phyloP scores from a whole-genome alignment of 2,797 vertebrate genomes.

The Nyctalus aviator region DNA sequence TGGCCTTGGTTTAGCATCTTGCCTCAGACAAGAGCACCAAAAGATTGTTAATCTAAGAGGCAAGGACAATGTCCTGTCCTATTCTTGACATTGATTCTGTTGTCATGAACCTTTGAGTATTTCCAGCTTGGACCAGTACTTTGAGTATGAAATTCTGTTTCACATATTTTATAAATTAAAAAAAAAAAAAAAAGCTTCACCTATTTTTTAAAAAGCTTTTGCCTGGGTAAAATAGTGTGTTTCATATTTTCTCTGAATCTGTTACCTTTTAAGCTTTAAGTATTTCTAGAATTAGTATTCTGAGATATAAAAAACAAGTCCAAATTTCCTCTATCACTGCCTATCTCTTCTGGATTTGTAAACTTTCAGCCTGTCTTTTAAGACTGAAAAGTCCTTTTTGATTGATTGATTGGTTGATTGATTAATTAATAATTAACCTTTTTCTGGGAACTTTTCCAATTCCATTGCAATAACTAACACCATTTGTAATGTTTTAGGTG shows the following conservation, averaged over 20 bases:
- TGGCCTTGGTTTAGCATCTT: not conserved
- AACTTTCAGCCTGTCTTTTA: constrained; percentile 56
- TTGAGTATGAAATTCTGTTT: not conserved
- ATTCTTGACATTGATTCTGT: not conserved
- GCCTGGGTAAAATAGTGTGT: not conserved
- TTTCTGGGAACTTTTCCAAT: constrained; percentile 32
- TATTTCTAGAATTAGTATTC: constrained; percentile 48
- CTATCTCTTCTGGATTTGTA: constrained; percentile 31
- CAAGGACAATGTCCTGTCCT: not conserved
- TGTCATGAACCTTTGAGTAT: not conserved
- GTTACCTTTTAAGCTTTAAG: constrained; percentile 26
- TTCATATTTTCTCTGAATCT: constrained; percentile 46
- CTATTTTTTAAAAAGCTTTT: constrained; percentile 16
- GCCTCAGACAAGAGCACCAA: not conserved
- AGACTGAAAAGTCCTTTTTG: constrained; percentile 5
- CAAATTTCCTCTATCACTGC: not conserved
- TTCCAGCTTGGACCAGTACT: constrained; percentile 10
- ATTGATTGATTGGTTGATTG: not conserved
- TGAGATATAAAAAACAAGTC: not conserved
- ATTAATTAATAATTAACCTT: not conserved
- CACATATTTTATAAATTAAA: not conserved
- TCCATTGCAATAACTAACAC: constrained; percentile 22
- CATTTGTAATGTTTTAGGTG: not conserved
- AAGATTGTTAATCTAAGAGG: not conserved
- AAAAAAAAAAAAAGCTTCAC: not conserved